Conservation (phyloP, 2,113 vertebrate species). For the Brachirus orientalis region DNA sequence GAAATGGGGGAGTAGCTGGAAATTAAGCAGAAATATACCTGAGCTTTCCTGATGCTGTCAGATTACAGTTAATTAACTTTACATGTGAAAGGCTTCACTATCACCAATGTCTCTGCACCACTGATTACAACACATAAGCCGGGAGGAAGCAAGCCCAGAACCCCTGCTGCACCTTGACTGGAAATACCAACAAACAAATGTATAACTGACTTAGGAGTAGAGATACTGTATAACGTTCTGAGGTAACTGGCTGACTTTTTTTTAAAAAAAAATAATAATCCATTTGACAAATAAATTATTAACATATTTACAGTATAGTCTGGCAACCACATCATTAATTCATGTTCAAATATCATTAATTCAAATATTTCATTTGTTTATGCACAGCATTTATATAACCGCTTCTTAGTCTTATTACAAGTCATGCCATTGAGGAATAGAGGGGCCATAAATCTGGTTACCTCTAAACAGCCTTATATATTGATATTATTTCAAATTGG, state of each 20-base stretch:
- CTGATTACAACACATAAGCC: conserved; percentile 68
- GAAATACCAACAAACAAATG: conserved; percentile 25
- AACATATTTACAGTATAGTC: conserved; percentile 2
- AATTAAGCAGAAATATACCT: conserved; percentile 79
- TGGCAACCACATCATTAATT: conserved; percentile 11
- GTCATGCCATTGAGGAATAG: no score
- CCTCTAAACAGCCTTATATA: no score
- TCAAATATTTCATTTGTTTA: conserved; percentile 12
- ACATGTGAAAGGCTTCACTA: conserved; percentile 72
- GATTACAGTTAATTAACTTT: conserved; percentile 76
- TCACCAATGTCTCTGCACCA: conserved; percentile 58
- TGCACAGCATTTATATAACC: conserved; percentile 1
- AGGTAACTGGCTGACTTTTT: no score
- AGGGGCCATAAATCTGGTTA: no score
- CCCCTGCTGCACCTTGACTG: conserved; percentile 32
- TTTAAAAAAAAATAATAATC: no score
- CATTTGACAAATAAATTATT: no score
- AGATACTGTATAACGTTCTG: no score
- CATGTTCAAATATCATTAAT: conserved; percentile 16
- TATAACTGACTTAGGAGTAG: no score
- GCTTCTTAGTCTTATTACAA: conserved; percentile 3
- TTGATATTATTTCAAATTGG: no score
- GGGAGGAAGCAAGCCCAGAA: conserved; percentile 20
- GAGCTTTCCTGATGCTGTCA: conserved; percentile 63
- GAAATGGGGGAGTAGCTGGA: no score